phyloP scores from a whole-genome alignment of 2,113 vertebrate species.

The Crotophaga sulcirostris region DNA sequence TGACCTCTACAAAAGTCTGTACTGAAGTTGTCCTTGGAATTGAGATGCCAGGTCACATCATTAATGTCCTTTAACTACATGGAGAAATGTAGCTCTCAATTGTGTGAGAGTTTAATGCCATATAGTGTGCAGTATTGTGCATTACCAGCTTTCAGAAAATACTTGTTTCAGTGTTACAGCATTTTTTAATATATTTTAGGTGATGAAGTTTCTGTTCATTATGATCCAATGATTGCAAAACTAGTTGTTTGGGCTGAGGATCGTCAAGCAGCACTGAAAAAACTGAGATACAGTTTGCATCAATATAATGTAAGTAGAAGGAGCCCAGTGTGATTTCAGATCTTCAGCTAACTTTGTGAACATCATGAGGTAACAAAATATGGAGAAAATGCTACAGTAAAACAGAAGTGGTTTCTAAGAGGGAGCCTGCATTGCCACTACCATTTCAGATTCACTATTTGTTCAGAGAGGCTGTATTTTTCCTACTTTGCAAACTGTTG shows the following conservation, averaged over 20 bases:
- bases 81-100: neutral
- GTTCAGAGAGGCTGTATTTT: neutral
- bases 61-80: neutral
- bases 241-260: constrained; percentile 95
- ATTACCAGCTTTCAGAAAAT: neutral
- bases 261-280: constrained; percentile 87
- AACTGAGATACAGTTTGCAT: constrained; percentile 84
- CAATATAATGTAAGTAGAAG: constrained; percentile 89
- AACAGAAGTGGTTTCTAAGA: neutral
- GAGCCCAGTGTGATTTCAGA: neutral
- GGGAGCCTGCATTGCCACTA: neutral
- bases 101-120: neutral
- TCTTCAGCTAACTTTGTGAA: neutral
- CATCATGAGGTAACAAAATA: neutral
- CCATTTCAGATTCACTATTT: neutral
- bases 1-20: neutral
- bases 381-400: neutral
- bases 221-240: constrained; percentile 98
- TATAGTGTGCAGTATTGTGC: neutral
- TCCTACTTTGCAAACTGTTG: neutral
- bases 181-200: constrained; percentile 70
- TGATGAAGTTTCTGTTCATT: constrained; percentile 93
- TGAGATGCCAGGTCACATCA: neutral
- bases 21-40: neutral
- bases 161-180: neutral